These are phyloP conservation scores for Venusia cambrica DNA, from an alignment of 2,888 invertebrate species.

Conservation along the genomic window DNA sequence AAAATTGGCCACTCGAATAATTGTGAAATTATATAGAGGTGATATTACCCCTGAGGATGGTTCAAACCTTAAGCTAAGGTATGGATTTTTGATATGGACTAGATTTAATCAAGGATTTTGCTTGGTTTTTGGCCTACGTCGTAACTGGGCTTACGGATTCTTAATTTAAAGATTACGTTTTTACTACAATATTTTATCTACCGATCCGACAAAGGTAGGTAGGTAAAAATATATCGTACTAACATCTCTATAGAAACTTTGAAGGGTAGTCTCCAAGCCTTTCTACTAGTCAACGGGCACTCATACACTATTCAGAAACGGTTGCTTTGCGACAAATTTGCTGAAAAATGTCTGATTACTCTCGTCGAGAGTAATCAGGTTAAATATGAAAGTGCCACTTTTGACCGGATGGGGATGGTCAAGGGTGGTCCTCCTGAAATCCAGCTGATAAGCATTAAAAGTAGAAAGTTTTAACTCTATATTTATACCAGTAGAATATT, in stretches of 20 bases:
- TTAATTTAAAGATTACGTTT: no score
- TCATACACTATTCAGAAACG: conserved; percentile 36
- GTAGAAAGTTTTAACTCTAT: no score
- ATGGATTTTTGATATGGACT: conserved; percentile 13
- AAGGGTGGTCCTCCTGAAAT: background rate
- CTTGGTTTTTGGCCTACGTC: no score
- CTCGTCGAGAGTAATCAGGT: conserved; percentile 9
- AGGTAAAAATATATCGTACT: conserved; percentile 6
- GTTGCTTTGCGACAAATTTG: conserved; percentile 26
- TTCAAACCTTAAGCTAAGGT: conserved; percentile 9
- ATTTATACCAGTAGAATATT: no score
- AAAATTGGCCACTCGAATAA: conserved; percentile 57
- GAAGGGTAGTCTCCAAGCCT: conserved; percentile 27
- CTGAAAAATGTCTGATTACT: conserved; percentile 25
- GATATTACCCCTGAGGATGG: conserved; percentile 27
- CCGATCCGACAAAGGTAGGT: no score
- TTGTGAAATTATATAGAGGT: conserved; percentile 41
- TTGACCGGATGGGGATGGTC: conserved; percentile 1
- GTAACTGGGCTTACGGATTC: no score
- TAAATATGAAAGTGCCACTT: background rate
- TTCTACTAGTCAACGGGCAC: conserved; percentile 28
- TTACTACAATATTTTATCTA: no score
- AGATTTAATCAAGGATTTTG: no score
- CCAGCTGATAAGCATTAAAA: no score
- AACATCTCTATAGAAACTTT: conserved; percentile 28